Base-by-base conservation (phyloP, 2,113 vertebrate species). In the Edolisoma coerulescens region DNA sequence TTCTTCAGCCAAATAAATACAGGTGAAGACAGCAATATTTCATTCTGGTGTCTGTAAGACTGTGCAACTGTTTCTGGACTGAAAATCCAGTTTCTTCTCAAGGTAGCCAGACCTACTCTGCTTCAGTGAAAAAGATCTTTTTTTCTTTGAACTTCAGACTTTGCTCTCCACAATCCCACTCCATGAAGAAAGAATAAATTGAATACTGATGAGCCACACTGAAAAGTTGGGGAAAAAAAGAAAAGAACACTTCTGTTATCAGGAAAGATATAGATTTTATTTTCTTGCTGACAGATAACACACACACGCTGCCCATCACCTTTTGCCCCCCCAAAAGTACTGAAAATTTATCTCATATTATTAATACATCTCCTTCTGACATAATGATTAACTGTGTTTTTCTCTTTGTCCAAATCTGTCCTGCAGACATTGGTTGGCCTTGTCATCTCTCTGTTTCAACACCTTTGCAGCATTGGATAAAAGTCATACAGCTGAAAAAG, bases 1-100 rank as follows among this genome's bases (percentile, higher is more conserved):
- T 89, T 78, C 33, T 93, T 94, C 53, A 69, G 20, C 41, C 93
- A 84, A 68, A 82, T 44, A 94, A 95, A 84, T 81, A 71, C 28
- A 16, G 24, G 18, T 87, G 30, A 90, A 85, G 16, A 85, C n/a
- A 45, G 73, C 11, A 70, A 16, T 57, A 84, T 93, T 95, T 97
- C 9, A 82, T 94, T 96, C 44, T 81, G n/a, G 7, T 84, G 17
- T 45, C 80, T 77, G 60, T 39, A 87, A 67, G 54, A 93, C 52
- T 75, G 44, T 35, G 67, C 35, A 93, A 76, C 37, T 42, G 21
- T 17, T 64, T 95, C 60, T 96, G 39, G 90, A 91, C 39, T 94
- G 84, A 84, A 89, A 95, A 49, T 54, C 23, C 39, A 44, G 16
- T 26, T 85, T 78, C 89, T 93, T 92, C 50, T 69, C 61, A 18